phyloP scores from a whole-genome alignment of 2,888 invertebrate species.

The Morpho helenor region DNA sequence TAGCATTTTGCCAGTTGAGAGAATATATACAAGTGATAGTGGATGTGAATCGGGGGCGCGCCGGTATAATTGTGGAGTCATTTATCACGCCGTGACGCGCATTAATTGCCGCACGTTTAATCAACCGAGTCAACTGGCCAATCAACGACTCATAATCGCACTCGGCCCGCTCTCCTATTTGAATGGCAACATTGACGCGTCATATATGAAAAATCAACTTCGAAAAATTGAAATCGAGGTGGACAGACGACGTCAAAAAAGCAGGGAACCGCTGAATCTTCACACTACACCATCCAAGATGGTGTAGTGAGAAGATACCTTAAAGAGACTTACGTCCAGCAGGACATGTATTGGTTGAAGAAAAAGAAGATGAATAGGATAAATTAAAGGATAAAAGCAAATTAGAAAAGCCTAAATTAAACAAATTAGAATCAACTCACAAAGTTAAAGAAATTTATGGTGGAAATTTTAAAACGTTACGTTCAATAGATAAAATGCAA shows the following conservation, averaged over 20 bases:
- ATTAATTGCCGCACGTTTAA: conserved; percentile 41
- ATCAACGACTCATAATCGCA: conserved; percentile 19
- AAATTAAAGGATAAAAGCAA: too few relatives aligned
- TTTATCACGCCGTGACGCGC: conserved; percentile 29
- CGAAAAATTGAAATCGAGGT: too few relatives aligned
- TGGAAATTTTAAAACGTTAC: neutral
- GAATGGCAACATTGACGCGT: conserved; percentile 8
- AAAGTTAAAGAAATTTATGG: neutral
- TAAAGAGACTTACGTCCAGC: too few relatives aligned
- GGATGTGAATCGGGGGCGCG: conserved; percentile 24
- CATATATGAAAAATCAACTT: neutral
- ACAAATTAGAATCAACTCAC: too few relatives aligned
- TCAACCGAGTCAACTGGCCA: conserved; percentile 35
- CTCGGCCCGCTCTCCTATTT: conserved; percentile 6
- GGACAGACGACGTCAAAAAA: too few relatives aligned
- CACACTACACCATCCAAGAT: too few relatives aligned
- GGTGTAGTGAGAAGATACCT: too few relatives aligned
- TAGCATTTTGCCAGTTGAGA: neutral
- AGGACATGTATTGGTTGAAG: too few relatives aligned
- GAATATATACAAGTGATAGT: conserved; percentile 15
- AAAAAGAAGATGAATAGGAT: too few relatives aligned
- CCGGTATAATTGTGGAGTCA: conserved; percentile 24
- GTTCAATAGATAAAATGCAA: neutral
- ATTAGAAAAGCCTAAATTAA: too few relatives aligned
- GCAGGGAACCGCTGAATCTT: too few relatives aligned